Evolutionary conservation across 1,140 invertebrate genomes (phyloP).

Genomic region (Aphelinus atriplicis): DNA sequence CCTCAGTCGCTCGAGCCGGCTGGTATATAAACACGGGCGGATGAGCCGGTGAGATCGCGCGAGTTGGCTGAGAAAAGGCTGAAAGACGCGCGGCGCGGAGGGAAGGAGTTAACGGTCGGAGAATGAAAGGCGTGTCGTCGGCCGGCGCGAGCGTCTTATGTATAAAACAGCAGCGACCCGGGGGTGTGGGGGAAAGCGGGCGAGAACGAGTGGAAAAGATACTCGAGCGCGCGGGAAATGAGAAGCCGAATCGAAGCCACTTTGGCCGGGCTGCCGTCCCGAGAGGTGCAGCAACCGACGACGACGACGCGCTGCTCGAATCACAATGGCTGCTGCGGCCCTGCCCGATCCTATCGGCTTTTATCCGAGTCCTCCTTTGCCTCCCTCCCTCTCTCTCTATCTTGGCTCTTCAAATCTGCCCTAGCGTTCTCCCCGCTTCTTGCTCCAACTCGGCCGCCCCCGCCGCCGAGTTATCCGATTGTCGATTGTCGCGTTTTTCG

Average conservation of each 20-base stretch:
- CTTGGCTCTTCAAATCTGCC: neutral
- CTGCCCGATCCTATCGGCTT: conserved; percentile 25
- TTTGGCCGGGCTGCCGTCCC: neutral
- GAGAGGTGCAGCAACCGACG: conserved; percentile 7
- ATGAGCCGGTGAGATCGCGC: no score
- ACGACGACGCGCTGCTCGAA: neutral
- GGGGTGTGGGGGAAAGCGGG: neutral
- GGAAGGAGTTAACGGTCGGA: no score
- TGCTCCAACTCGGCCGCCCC: neutral
- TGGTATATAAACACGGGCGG: no score
- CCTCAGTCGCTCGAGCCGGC: no score
- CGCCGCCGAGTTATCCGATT: no score
- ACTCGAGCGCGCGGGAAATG: conserved; percentile 21
- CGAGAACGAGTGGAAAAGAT: neutral
- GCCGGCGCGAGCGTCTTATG: neutral
- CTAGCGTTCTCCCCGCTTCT: neutral
- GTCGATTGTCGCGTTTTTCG: no score
- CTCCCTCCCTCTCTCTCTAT: conserved; percentile 2
- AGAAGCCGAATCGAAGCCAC: conserved; percentile 29
- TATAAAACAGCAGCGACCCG: conserved; percentile 5
- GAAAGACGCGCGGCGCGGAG: no score
- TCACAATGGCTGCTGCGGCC: neutral
- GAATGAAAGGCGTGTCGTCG: neutral
- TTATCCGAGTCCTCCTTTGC: neutral
- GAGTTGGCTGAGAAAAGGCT: no score